Conservation (phyloP, 2,888 invertebrate species). For the Tridacna crocea region DNA sequence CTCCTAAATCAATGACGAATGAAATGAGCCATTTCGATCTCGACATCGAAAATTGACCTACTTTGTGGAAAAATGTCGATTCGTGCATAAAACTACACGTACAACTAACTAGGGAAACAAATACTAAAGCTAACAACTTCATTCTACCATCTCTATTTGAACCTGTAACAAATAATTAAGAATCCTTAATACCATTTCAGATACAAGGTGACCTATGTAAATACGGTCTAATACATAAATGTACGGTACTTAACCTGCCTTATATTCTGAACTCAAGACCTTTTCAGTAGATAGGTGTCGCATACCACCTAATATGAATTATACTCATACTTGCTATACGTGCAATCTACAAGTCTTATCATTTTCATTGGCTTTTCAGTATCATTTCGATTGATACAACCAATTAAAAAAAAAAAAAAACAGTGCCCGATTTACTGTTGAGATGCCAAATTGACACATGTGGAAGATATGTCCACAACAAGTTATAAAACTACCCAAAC, state of each 20-base stretch:
- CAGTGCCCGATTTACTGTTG: too few relatives aligned
- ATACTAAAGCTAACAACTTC: slow-evolving; percentile 5
- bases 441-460: neutral
- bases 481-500: slow-evolving; percentile 10
- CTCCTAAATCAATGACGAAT: slow-evolving; percentile 11
- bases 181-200: slow-evolving; percentile 8
- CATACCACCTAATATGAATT: neutral
- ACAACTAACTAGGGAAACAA: slow-evolving; percentile 5
- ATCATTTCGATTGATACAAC: too few relatives aligned
- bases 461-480: slow-evolving; percentile 1
- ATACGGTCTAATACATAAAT: neutral
- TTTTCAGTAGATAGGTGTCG: neutral
- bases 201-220: neutral
- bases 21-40: slow-evolving; percentile 10
- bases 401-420: too few relatives aligned
- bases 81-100: slow-evolving; percentile 14
- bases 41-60: slow-evolving; percentile 16
- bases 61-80: slow-evolving; percentile 8
- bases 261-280: neutral
- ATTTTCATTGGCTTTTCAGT: too few relatives aligned
- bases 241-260: slow-evolving; percentile 1
- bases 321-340: too few relatives aligned
- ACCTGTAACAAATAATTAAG: slow-evolving; percentile 7
- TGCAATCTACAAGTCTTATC: too few relatives aligned
- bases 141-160: neutral